Base-by-base conservation (phyloP, 2,113 vertebrate genomes). In the Cephalopholis sonnerati region DNA sequence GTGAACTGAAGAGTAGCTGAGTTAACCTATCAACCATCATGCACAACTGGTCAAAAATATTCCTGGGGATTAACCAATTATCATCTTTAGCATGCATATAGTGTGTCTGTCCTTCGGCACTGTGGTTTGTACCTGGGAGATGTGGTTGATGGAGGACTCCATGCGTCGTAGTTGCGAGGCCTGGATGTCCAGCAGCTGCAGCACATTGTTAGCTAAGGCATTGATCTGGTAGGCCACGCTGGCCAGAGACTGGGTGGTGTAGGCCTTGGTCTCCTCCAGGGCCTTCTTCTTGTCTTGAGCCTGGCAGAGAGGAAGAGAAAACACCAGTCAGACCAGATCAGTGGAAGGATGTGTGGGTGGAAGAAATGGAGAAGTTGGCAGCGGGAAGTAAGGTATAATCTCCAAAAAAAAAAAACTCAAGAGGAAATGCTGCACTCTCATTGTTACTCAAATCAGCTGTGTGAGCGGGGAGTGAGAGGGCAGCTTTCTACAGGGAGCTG, bases 181-280 rank as follows among this genome's bases (percentile, higher is more conserved):
- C 66, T 99, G 98, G 91, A 99, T 99, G 89, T 99, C 98, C 96
- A 99, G 95, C 93, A 99, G 95, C 51, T 99, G 98, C 88, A 99
- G 96, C 61, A 99, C 98, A 96, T 99, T 99, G 96, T 99, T 99
- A 87, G 98, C 98, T 96, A 99, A 93, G 92, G 98, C 98, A 96
- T 99, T 99, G 95, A 99, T 99, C 95, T 99, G 98, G 95, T 99
- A 99, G 94, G 98, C 98, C 92, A 99, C 98, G 63, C 98, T 99
- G 90, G 98, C 98, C 96, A 99, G 95, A 92, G 98, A 99, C 73
- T 99, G 98, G 85, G 98, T 99, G 87, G 98, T 99, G 84, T 99
- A 99, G 77, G 98, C 98, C 96, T 99, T 99, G 94, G 98, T 99
- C 95, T 99, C 98, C 94, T 99, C 98, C 95, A 99, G 95, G 83